Evolutionary conservation across 2,888 invertebrate species (phyloP).

Genomic region (Standfussiana lucernea): DNA sequence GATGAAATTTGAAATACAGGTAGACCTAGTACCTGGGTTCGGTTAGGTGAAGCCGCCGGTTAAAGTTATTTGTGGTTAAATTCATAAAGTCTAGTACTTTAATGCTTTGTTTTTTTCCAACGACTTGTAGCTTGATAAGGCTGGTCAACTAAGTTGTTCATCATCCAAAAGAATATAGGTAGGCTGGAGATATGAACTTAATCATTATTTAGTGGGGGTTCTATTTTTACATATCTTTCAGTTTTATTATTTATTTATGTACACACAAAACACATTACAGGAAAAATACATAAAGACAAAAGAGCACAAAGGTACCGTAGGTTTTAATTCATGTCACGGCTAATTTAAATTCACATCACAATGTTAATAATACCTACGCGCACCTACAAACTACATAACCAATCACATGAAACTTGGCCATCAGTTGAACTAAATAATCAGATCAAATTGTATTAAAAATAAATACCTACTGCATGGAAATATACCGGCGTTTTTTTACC

Average conservation of each 20-base stretch:
- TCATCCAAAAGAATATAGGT: not conserved
- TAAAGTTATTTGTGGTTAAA: not conserved
- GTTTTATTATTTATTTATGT: too few species aligned
- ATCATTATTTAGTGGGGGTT: not conserved
- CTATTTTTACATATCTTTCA: not conserved
- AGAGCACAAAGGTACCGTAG: too few species aligned
- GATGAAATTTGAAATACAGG: not conserved
- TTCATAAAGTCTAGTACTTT: not conserved
- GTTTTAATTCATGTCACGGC: not conserved
- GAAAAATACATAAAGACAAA: too few species aligned
- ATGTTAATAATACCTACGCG: not conserved
- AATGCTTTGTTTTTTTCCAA: not conserved
- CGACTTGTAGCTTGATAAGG: not conserved
- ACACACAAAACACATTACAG: too few species aligned
- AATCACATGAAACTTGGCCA: slow-evolving; percentile 2
- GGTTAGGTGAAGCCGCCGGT: not conserved
- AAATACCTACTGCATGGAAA: slow-evolving; percentile 43
- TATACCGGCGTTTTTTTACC: slow-evolving; percentile 30
- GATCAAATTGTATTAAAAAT: slow-evolving; percentile 27
- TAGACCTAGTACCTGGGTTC: not conserved
- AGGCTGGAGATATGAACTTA: not conserved
- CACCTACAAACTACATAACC: not conserved
- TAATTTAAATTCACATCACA: not conserved
- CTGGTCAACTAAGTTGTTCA: not conserved
- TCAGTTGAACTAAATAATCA: slow-evolving; percentile 44